phyloP scores from a whole-genome alignment of 2,797 vertebrate genomes.

The Pelochelys cantorii region DNA sequence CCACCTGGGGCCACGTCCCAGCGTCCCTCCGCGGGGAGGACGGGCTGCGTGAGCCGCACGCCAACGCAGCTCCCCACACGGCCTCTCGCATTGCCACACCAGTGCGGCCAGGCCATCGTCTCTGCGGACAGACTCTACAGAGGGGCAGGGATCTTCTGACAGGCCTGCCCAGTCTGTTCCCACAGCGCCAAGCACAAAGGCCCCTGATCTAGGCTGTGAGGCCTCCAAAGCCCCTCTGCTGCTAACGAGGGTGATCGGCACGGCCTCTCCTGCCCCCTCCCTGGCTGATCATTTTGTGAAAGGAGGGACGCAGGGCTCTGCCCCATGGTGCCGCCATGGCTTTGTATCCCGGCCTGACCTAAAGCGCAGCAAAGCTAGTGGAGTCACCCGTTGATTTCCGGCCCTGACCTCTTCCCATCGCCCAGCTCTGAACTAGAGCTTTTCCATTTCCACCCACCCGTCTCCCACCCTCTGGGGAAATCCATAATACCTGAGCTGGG shows the following conservation, averaged over 20 bases:
- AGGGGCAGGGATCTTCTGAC: background rate
- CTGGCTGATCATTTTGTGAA: background rate
- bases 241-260: background rate
- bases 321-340: too few species aligned
- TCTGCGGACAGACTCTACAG: too few species aligned
- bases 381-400: background rate
- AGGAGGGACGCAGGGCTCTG: too few species aligned
- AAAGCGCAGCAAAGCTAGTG: background rate
- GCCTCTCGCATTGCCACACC: too few species aligned
- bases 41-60: rapidly evolving
- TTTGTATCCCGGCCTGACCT: background rate
- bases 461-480: background rate
- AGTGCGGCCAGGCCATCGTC: too few species aligned
- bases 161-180: background rate
- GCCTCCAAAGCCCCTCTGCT: background rate
- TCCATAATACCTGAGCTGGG: background rate
- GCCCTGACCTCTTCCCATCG: background rate
- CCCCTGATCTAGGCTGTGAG: background rate
- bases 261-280: background rate
- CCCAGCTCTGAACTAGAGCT: background rate
- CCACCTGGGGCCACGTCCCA: background rate
- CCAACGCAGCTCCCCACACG: background rate
- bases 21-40: background rate
- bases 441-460: background rate
- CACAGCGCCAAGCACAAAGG: background rate